A percentile compares a stretch with the other conserved stretches of the same genome.
phyloP scores from a whole-genome alignment of 2,113 vertebrate genomes.

The Macrotis lagotis region DNA sequence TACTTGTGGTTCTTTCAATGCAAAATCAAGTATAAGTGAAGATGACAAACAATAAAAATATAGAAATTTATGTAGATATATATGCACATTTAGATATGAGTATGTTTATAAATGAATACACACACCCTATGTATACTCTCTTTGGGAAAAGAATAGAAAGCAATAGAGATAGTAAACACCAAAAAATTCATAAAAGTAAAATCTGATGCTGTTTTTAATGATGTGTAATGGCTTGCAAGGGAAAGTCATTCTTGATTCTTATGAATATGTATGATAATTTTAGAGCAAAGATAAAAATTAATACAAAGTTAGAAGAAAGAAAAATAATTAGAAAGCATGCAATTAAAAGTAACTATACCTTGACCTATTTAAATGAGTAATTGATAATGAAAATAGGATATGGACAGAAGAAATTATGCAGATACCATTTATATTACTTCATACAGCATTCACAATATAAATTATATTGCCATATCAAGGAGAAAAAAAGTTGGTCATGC shows the following conservation, averaged over 20 bases:
- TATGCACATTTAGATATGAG: background rate
- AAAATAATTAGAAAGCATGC: background rate
- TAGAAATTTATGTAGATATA: too few species aligned
- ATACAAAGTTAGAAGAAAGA: background rate
- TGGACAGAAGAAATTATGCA: background rate
- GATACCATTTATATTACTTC: background rate
- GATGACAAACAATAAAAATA: background rate
- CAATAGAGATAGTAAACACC: too few species aligned
- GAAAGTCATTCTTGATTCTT: background rate
- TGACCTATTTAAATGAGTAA: background rate
- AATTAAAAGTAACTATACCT: background rate
- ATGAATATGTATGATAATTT: background rate
- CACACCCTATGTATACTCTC: background rate
- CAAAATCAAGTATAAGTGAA: background rate
- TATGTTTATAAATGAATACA: background rate
- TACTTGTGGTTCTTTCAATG: too few species aligned
- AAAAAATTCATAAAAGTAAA: background rate
- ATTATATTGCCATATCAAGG: background rate
- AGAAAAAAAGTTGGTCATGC: background rate
- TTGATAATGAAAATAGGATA: background rate
- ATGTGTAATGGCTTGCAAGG: background rate
- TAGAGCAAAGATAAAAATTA: background rate
- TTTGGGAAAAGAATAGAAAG: background rate
- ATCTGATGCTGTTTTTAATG: background rate
- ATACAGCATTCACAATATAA: background rate